Conservation (phyloP, 2,113 vertebrate genomes). For the Hydrochoerus hydrochaeris region DNA sequence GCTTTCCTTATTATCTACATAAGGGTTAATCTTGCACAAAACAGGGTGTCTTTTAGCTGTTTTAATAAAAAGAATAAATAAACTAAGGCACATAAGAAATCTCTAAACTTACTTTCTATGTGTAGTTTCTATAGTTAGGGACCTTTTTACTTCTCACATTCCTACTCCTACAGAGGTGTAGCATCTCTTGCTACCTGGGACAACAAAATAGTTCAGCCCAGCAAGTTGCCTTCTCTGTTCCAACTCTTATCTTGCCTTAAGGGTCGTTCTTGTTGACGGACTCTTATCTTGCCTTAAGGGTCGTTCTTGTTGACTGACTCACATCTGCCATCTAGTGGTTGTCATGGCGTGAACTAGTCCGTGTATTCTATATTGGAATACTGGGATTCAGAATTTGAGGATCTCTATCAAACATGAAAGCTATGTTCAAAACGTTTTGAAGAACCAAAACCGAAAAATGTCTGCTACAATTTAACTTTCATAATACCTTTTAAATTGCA, state of each 20-base stretch:
- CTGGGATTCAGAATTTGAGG: not conserved
- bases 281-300: rapidly evolving
- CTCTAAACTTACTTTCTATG: not conserved
- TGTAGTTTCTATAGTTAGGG: constrained; percentile 1
- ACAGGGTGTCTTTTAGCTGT: not conserved
- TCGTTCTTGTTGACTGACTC: not conserved
- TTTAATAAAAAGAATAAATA: not conserved
- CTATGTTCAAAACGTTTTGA: not conserved
- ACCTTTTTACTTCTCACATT: not conserved
- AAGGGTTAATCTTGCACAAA: not conserved
- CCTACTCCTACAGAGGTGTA: not conserved
- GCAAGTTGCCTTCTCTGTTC: not conserved
- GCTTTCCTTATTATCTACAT: not conserved
- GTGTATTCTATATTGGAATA: not conserved
- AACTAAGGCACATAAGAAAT: not conserved
- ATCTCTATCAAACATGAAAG: not conserved
- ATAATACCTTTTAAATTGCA: not conserved
- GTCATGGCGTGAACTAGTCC: not conserved
- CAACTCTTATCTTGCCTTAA: too few relatives aligned
- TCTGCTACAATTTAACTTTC: not conserved
- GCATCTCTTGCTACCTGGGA: not conserved
- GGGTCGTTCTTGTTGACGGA: not conserved
- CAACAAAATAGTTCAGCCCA: not conserved
- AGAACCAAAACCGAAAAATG: not conserved
- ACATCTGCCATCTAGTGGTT: constrained; percentile 53